A percentile compares a stretch with the other conserved stretches of the same genome.
phyloP scores from a whole-genome alignment of 2,797 vertebrate species.

The Gallinago solitaria region DNA sequence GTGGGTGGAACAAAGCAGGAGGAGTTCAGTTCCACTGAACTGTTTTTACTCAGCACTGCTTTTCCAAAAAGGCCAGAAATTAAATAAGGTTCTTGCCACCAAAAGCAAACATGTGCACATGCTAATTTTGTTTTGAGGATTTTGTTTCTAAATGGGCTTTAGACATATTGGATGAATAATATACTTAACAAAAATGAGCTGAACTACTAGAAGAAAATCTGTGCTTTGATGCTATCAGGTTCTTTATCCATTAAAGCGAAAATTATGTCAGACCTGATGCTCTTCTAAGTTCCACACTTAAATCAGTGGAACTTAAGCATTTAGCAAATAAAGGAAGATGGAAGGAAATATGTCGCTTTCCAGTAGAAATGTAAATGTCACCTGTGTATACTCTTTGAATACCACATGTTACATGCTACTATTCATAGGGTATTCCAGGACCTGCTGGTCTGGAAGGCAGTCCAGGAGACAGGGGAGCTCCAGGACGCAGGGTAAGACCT shows the following conservation, averaged over 20 bases:
- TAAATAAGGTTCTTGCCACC: not conserved
- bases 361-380: not conserved
- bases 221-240: not conserved
- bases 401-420: not conserved
- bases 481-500: conserved; percentile 20
- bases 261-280: not conserved
- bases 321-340: not conserved
- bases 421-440: not conserved
- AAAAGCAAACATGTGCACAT: not conserved
- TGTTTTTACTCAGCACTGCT: not conserved
- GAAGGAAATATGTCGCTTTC: not conserved
- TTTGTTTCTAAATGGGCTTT: not conserved
- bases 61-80: not conserved
- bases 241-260: not conserved
- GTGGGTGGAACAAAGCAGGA: not conserved
- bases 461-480: not conserved
- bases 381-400: not conserved
- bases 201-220: not conserved
- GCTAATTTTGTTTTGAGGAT: not conserved
- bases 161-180: not conserved
- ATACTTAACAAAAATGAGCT: not conserved
- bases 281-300: not conserved
- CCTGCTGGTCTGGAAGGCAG: not conserved
- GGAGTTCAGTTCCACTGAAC: not conserved
- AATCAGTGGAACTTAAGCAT: not conserved